Evolutionary conservation across 2,113 vertebrate species (phyloP).

Genomic region (Amazona vittata): DNA sequence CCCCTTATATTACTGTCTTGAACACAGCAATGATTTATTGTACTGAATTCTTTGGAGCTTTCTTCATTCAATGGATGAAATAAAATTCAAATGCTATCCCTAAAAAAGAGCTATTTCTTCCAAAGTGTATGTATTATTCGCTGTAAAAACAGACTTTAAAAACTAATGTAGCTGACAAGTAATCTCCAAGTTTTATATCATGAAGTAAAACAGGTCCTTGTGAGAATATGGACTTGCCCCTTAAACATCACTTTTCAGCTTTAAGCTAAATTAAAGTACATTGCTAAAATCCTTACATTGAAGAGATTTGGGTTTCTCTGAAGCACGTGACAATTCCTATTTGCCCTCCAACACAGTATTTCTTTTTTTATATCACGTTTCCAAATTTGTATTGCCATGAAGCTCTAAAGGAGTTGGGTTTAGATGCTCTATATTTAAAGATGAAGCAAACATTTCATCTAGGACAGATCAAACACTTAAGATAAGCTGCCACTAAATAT

Average conservation of each 20-base stretch:
- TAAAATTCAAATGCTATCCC: slow-evolving; percentile 16
- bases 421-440: not conserved
- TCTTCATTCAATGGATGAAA: slow-evolving; percentile 7
- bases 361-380: not conserved
- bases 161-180: slow-evolving; percentile 13
- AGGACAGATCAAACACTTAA: not conserved
- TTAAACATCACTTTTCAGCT: not conserved
- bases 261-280: not conserved
- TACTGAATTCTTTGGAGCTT: not conserved
- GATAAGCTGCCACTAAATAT: not conserved
- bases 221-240: not conserved
- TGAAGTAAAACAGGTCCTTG: slow-evolving; percentile 28
- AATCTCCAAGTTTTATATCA: not conserved
- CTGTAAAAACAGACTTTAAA: not conserved
- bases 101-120: not conserved
- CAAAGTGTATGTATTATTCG: not conserved
- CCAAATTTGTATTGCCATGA: not conserved
- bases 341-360: not conserved
- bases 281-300: not conserved
- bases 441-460: not conserved
- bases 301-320: not conserved
- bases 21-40: not conserved
- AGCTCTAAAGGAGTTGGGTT: not conserved
- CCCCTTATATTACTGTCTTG: not conserved
- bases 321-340: not conserved